These are phyloP conservation scores for Allophyes oxyacanthae DNA, from an alignment of 2,888 invertebrate genomes.

Conservation along the genomic window DNA sequence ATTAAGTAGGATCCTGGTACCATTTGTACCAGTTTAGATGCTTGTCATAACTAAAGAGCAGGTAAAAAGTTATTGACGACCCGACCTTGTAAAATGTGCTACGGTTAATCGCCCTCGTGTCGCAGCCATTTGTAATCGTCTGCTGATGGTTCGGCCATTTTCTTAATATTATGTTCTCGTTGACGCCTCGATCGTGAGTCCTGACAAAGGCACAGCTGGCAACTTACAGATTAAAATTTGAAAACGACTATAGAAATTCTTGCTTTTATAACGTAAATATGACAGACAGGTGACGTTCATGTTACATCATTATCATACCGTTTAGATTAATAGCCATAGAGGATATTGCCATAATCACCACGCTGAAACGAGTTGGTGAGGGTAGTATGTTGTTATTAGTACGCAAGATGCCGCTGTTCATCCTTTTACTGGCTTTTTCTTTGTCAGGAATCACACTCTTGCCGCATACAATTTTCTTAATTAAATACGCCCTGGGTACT, in stretches of 20 bases:
- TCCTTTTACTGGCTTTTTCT: too few species aligned
- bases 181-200: slow-evolving; percentile 40
- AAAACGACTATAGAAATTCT: not conserved
- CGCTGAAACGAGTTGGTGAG: too few species aligned
- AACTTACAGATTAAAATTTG: slow-evolving; percentile 32
- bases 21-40: slow-evolving; percentile 22
- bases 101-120: slow-evolving; percentile 44
- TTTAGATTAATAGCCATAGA: too few species aligned
- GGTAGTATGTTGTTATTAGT: too few species aligned
- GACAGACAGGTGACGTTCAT: not conserved
- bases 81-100: slow-evolving; percentile 43
- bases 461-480: too few species aligned
- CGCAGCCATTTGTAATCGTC: slow-evolving; percentile 48
- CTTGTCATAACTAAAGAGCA: slow-evolving; percentile 30
- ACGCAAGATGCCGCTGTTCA: too few species aligned
- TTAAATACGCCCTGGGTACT: not conserved
- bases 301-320: too few species aligned
- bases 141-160: slow-evolving; percentile 47
- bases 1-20: slow-evolving; percentile 1
- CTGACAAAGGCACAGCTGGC: slow-evolving; percentile 28
- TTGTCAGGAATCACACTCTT: too few species aligned
- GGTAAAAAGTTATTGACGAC: slow-evolving; percentile 38
- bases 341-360: too few species aligned
- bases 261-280: not conserved
- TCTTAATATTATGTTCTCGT: slow-evolving; percentile 43